Conservation (phyloP, 1,140 invertebrate species). For the Lepidostoma basale region DNA sequence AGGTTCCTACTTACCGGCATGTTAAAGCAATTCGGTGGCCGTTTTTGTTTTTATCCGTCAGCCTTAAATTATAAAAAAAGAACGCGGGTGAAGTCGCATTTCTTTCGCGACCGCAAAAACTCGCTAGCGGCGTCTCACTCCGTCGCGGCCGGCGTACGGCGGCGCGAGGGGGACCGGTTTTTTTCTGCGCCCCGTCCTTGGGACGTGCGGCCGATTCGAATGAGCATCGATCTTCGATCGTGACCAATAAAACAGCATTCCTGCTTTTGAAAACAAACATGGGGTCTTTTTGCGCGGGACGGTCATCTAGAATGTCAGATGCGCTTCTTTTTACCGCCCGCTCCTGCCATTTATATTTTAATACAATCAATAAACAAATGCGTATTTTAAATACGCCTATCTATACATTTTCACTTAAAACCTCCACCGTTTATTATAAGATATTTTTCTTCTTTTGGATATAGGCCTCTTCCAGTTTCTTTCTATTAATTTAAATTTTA, state of each 20-base stretch:
- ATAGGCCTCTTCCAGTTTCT: too few species aligned
- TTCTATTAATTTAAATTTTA: too few species aligned
- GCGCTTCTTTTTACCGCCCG: neutral
- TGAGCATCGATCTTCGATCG: constrained; percentile 26
- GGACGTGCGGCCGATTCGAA: neutral
- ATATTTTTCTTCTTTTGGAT: too few species aligned
- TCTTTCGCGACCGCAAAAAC: neutral
- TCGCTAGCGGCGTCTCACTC: neutral
- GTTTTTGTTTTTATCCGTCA: constrained; percentile 16
- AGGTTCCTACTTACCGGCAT: constrained; percentile 2
- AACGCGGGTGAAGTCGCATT: neutral
- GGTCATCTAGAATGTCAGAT: neutral
- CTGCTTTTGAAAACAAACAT: constrained; percentile 24
- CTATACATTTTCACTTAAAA: too few species aligned
- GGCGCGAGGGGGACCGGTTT: neutral
- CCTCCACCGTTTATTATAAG: too few species aligned
- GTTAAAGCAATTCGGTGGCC: constrained; percentile 12
- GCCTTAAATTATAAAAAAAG: constrained; percentile 2
- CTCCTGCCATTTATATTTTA: too few species aligned
- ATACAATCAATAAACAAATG: too few species aligned
- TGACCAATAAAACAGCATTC: constrained; percentile 27
- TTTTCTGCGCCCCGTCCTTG: constrained; percentile 8
- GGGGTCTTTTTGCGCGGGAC: constrained; percentile 2
- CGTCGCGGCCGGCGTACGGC: neutral
- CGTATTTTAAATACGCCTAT: too few species aligned